Percentiles rank a stretch among this genome's conserved stretches.
phyloP scores from a whole-genome alignment of 2,888 invertebrate species.

The Temnothorax rugatulus region DNA sequence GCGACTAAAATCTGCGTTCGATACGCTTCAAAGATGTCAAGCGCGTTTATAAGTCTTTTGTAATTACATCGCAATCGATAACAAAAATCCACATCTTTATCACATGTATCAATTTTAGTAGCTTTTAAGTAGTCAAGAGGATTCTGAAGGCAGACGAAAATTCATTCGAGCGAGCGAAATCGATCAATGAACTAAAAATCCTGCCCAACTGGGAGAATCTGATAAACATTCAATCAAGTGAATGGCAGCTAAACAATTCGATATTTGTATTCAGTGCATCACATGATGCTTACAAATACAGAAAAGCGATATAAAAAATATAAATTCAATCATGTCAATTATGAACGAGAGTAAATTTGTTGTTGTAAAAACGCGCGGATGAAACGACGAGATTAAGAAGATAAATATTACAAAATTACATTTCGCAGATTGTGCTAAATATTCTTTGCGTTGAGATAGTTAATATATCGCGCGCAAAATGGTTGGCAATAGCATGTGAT shows the following conservation, averaged over 20 bases:
- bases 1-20: conserved; percentile 27
- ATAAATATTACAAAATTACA: conserved; percentile 36
- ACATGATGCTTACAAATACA: neutral
- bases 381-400: conserved; percentile 11
- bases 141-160: neutral
- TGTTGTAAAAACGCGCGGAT: neutral
- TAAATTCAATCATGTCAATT: neutral
- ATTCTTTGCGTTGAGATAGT: conserved; percentile 12
- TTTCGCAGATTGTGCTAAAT: conserved; percentile 11
- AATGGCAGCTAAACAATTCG: neutral
- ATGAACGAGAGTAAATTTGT: neutral
- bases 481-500: conserved; percentile 58
- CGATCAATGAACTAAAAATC: conserved; percentile 18
- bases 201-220: neutral
- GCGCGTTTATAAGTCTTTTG: neutral
- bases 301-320: neutral
- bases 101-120: neutral
- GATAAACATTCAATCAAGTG: conserved; percentile 7
- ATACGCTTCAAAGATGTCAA: conserved; percentile 19
- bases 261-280: neutral
- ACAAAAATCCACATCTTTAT: neutral
- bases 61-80: neutral
- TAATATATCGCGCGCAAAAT: conserved; percentile 55
- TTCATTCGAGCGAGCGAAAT: neutral
- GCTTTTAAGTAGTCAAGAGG: neutral